Evolutionary conservation across 1,140 invertebrate species (phyloP).

Genomic region (Papilio aristodemus): DNA sequence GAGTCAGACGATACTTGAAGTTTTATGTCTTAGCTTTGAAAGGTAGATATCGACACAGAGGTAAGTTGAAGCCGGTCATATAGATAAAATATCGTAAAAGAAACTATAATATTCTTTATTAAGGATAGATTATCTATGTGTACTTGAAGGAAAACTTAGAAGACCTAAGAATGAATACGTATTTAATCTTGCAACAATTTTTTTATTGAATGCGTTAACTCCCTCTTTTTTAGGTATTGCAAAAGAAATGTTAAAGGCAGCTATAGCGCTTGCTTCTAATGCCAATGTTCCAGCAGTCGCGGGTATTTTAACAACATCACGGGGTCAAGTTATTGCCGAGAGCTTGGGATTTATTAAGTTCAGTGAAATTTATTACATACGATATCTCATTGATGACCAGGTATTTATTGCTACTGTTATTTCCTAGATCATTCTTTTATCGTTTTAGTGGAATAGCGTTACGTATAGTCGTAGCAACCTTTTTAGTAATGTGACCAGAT

Average conservation of each 20-base stretch:
- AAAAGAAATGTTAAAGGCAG: slow-evolving; percentile 73
- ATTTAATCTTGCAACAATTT: background rate
- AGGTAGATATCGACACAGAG: slow-evolving; percentile 68
- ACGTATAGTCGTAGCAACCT: background rate
- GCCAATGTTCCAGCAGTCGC: slow-evolving; percentile 76
- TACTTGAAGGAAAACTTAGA: background rate
- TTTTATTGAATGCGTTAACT: background rate
- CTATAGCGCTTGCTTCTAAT: slow-evolving; percentile 69
- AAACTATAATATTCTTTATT: too few species aligned
- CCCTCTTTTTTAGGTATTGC: slow-evolving; percentile 66
- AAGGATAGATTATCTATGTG: too few species aligned
- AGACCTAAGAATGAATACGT: background rate
- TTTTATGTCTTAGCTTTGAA: slow-evolving; percentile 71
- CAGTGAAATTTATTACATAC: slow-evolving; percentile 81
- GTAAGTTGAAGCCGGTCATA: slow-evolving; percentile 50
- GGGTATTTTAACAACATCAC: slow-evolving; percentile 80
- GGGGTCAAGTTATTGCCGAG: slow-evolving; percentile 73
- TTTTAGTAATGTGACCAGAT: too few species aligned
- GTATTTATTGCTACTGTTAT: slow-evolving; percentile 40
- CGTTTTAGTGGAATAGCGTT: background rate
- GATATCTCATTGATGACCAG: slow-evolving; percentile 79
- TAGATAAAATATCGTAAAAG: too few species aligned
- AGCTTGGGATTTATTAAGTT: slow-evolving; percentile 76
- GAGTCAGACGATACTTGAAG: slow-evolving; percentile 66
- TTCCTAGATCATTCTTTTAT: background rate